phyloP scores from a whole-genome alignment of 1,140 invertebrate species.

The Archivesica marissinica region DNA sequence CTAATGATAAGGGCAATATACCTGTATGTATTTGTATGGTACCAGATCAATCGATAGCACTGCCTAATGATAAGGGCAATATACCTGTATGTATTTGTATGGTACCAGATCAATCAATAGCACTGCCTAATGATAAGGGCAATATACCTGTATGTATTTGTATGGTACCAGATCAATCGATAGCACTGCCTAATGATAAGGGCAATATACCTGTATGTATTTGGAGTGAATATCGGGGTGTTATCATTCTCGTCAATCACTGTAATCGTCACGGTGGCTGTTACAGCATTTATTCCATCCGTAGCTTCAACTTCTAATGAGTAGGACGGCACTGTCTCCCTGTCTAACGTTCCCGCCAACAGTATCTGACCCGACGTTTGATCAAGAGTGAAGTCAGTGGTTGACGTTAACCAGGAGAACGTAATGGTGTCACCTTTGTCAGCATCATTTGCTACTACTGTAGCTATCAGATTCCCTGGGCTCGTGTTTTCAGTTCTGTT shows the following conservation, averaged over 20 bases:
- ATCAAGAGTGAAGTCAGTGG: slow-evolving; percentile 63
- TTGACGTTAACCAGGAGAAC: slow-evolving; percentile 66
- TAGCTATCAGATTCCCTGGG: slow-evolving; percentile 60
- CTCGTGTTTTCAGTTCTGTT: slow-evolving; percentile 62
- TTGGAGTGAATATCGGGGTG: slow-evolving; percentile 64
- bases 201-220: slow-evolving; percentile 66
- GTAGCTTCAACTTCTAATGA: slow-evolving; percentile 66
- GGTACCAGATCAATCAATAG: no score
- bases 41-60: no score
- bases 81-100: no score
- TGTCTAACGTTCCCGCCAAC: slow-evolving; percentile 67
- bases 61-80: no score
- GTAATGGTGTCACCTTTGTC: slow-evolving; percentile 69
- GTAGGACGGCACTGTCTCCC: slow-evolving; percentile 65
- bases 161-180: no score
- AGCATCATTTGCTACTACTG: slow-evolving; percentile 70
- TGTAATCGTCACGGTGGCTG: slow-evolving; percentile 67
- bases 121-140: no score
- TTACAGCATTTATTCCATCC: slow-evolving; percentile 66
- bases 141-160: no score
- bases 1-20: no score
- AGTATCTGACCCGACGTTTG: slow-evolving; percentile 65
- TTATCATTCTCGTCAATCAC: slow-evolving; percentile 74
- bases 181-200: no score
- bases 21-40: no score